Conservation (phyloP, 2,797 vertebrate genomes). For the Alca torda region DNA sequence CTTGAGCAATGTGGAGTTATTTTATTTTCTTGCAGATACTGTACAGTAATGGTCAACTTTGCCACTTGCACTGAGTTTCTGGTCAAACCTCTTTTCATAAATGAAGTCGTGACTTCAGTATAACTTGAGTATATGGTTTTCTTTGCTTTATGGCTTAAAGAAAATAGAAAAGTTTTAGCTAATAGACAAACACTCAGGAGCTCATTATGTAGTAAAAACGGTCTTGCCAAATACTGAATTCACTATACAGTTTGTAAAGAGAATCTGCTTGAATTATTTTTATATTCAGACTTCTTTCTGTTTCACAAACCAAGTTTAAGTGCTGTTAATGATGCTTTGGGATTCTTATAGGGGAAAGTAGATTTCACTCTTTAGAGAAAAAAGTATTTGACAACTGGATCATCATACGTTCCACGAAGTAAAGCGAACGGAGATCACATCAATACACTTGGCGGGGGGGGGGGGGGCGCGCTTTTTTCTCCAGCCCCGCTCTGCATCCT, state of each 20-base stretch:
- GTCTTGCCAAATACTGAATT: conserved; percentile 86
- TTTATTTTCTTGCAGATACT: conserved; percentile 79
- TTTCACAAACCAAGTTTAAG: conserved; percentile 70
- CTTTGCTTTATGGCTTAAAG: conserved; percentile 78
- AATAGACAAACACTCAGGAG: conserved; percentile 83
- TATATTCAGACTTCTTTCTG: conserved; percentile 72
- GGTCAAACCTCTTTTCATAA: conserved; percentile 82
- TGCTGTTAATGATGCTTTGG: conserved; percentile 70
- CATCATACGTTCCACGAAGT: conserved; percentile 48
- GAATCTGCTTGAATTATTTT: conserved; percentile 80
- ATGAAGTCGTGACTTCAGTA: conserved; percentile 80
- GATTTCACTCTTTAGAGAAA: conserved; percentile 61
- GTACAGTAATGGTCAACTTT: conserved; percentile 81
- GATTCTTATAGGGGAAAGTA: conserved; percentile 67
- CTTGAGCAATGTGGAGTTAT: conserved; percentile 85
- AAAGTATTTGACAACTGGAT: conserved; percentile 61
- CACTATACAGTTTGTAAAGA: conserved; percentile 78
- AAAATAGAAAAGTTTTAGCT: conserved; percentile 77
- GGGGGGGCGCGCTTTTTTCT: background rate
- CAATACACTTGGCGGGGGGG: background rate
- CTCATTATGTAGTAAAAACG: conserved; percentile 80
- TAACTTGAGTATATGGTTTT: conserved; percentile 82
- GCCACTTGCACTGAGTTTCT: conserved; percentile 87
- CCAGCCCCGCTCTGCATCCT: background rate
- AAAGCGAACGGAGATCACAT: conserved; percentile 2